Conservation (phyloP, 2,113 vertebrate species). For the Alouatta palliata region DNA sequence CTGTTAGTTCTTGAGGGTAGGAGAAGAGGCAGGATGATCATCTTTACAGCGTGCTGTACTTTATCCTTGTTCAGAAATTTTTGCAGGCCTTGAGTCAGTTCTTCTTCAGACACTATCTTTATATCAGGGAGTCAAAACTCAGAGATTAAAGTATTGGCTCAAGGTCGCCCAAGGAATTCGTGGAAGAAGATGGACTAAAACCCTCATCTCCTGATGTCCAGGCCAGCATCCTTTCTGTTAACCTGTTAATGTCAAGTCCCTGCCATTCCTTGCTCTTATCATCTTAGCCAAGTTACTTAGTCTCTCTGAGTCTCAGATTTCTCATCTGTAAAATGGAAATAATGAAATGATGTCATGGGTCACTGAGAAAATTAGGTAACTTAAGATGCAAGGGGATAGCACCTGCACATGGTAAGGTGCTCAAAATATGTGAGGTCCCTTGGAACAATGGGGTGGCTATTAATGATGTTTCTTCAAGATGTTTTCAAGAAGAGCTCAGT, state of each 20-base stretch:
- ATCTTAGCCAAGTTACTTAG: background rate
- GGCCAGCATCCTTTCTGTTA: background rate
- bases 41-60: background rate
- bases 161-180: background rate
- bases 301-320: conserved; percentile 9
- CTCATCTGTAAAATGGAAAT: background rate
- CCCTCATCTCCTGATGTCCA: background rate
- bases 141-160: background rate
- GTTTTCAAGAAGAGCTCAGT: background rate
- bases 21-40: background rate
- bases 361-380: background rate
- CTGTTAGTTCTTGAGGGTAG: conserved; percentile 59
- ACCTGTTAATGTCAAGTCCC: background rate
- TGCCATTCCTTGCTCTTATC: background rate
- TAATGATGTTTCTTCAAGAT: background rate
- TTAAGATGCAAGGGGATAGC: background rate
- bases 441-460: background rate
- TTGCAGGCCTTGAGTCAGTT: background rate
- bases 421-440: background rate
- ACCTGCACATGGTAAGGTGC: background rate
- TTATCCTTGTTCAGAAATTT: conserved; percentile 49
- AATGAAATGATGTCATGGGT: background rate
- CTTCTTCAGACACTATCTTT: conserved; percentile 31
- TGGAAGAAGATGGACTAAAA: background rate
- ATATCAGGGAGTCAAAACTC: background rate